Evolutionary conservation across 2,113 vertebrate species (phyloP).

Genomic region (Vireo altiloquus): DNA sequence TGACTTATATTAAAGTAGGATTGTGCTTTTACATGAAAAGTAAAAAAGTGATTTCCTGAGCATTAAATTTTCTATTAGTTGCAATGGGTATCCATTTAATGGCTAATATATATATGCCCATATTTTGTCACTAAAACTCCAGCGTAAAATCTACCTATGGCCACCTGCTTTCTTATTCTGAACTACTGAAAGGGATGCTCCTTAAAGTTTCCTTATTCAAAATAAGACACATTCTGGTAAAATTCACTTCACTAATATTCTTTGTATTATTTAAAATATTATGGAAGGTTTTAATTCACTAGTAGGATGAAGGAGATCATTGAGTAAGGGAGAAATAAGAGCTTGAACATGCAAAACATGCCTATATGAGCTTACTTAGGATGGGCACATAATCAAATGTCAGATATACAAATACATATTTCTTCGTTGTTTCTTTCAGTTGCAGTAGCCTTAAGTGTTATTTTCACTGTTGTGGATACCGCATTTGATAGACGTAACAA

Average conservation of each 20-base stretch:
- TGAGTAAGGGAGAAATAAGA: background rate
- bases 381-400: background rate
- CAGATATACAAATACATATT: background rate
- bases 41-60: background rate
- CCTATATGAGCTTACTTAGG: background rate
- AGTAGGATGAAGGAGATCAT: background rate
- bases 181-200: background rate
- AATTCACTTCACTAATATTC: background rate
- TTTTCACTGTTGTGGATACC: slow-evolving; percentile 41
- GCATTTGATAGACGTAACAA: slow-evolving; percentile 41
- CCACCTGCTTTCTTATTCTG: background rate
- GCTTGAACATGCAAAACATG: background rate
- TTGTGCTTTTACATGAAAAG: background rate
- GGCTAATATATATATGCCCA: background rate
- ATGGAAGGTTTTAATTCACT: background rate
- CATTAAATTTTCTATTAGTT: background rate
- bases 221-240: background rate
- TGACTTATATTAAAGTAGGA: background rate
- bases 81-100: background rate
- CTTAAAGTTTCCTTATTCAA: background rate
- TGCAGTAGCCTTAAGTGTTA: slow-evolving; percentile 26
- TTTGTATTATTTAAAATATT: background rate
- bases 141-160: background rate
- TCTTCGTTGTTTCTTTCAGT: slow-evolving; percentile 33
- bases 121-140: background rate